Base-by-base conservation (phyloP, 2,888 invertebrate species). In the Griposia aprilina region DNA sequence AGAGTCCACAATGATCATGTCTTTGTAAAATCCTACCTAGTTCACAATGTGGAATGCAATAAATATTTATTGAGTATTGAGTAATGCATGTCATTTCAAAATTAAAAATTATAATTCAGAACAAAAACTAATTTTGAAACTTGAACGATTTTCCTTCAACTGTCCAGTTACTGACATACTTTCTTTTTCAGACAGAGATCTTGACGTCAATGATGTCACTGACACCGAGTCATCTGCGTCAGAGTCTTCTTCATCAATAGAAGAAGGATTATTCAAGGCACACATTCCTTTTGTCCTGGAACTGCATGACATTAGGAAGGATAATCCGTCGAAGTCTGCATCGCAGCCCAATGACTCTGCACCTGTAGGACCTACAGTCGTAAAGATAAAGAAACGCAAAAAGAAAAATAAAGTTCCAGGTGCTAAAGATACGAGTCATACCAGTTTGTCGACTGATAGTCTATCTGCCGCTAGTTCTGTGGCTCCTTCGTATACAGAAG, bases 271-370 rank as follows among this genome's bases (percentile, higher is more conserved):
- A 13, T 93, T 91, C 75, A 91, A 91, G 65, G 52, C 72, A 15
- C 87, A 88, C 17, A 66, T 88, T 4, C 91, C 90, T 0, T 89
- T 93, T 26, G 88, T 95, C 4, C 87, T 94, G 41, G 93, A 95
- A 41, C 87, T 95, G 0, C 94, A 94, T 75, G 92, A 93, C 11
- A 57, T 94, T 50, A 89, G 89, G 52, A 94, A 91, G 82, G 93
- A 93, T 76, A 87, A 88, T 30, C 63, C 81, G 2, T 87, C 92
- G 0, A 69, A 36, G 1, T 65, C 88, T 13, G 5, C 13, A 3
- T 87, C 48, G 8, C 48, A 13, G 36, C 2, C 57, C 2, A 0
- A 7, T 23, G 69, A 36, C 17, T 1, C 30, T 23, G 2, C 52
- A 50, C 5, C 36, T 1, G 17, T 48, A 15, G n/a, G 3, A 1